Evolutionary conservation across 2,113 vertebrate species (phyloP), one percentile per base, ranked within the genome.

Genomic region (Oxyura jamaicensis): DNA sequence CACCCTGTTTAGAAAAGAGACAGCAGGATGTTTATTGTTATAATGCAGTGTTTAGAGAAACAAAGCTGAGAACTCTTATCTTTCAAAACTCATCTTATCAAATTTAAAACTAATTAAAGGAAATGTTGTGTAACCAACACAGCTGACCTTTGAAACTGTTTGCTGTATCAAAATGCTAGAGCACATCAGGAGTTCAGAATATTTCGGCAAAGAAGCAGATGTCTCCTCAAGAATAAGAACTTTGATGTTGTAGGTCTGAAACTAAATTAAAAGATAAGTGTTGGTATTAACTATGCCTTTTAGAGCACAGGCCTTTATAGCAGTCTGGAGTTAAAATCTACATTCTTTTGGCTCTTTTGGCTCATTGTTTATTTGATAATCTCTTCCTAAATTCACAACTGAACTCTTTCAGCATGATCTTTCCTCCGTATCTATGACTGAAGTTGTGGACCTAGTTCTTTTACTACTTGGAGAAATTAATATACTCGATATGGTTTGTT

Each of bases 241-340:
- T 91, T 62, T 55, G 19, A 89, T 79, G 14, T 28, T 94, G 44
- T 89, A 39, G 66, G 81, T 75, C 67, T 69, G 44, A 93, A 96
- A 84, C 46, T 16, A 71, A 93, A 79, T 86, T 50, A 59, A 44
- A 86, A 89, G 10, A 13, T 39, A 73, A 90, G 8, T 80, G 28
- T 76, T 62, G 11, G 3, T 80, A 83, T 74, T 87, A 94, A 56
- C 19, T 55, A 33, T 52, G 20, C 6, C 23, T 4, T 63, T 80
- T 85, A 77, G 18, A 80, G 59, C 29, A 56, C 18, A 56, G 33
- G 41, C 3, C 11, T 87, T 81, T 72, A 19, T 48, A 79, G 66
- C 5, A 77, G 31, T 15, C 15, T 76, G 46, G 23, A 11, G 7
- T 36, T 58, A 66, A 89, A 87, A 23, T 16, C 6, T 36, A 36